A percentile compares a stretch with the other conserved stretches of the same genome.
These are phyloP conservation scores for Oreochromis tanganicae DNA, from an alignment of 2,113 vertebrate genomes.

Conservation along the genomic window DNA sequence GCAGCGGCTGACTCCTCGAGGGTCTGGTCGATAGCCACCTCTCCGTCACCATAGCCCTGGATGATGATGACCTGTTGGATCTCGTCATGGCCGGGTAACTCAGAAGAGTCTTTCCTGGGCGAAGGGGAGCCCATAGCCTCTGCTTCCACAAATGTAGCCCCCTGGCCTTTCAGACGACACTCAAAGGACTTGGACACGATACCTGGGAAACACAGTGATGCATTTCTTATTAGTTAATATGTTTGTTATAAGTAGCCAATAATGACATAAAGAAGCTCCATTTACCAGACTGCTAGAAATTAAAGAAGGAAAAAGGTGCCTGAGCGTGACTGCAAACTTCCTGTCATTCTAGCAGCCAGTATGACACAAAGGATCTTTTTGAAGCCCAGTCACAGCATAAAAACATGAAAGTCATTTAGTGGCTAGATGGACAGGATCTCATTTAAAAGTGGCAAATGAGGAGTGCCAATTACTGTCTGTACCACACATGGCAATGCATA, in stretches of 20 bases:
- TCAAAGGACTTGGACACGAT: slow-evolving; percentile 98
- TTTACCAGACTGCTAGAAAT: neutral
- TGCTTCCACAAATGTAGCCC: slow-evolving; percentile 88
- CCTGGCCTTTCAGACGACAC: slow-evolving; percentile 94
- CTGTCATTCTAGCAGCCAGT: neutral
- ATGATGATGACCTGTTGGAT: slow-evolving; percentile 97
- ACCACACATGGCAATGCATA: neutral
- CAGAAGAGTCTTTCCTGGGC: slow-evolving; percentile 6
- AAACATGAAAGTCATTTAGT: neutral
- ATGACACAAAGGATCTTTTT: neutral
- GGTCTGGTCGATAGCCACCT: slow-evolving; percentile 80
- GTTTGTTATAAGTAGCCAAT: neutral
- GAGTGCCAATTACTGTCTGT: neutral
- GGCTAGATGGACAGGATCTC: neutral
- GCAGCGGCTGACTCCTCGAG: slow-evolving; percentile 91
- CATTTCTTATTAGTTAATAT: neutral
- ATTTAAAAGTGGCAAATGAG: neutral
- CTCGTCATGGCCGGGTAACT: slow-evolving; percentile 58
- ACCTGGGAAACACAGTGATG: slow-evolving; percentile 68
- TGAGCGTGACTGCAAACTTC: neutral
- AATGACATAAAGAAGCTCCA: neutral
- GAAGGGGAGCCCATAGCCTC: slow-evolving; percentile 70
- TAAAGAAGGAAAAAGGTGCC: neutral
- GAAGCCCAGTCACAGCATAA: neutral
- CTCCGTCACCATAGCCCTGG: slow-evolving; percentile 82